Percentiles rank a stretch among this genome's conserved stretches.
Evolutionary conservation across 2,888 invertebrate species (phyloP).

Genomic region (Pristionchus maxplancki): DNA sequence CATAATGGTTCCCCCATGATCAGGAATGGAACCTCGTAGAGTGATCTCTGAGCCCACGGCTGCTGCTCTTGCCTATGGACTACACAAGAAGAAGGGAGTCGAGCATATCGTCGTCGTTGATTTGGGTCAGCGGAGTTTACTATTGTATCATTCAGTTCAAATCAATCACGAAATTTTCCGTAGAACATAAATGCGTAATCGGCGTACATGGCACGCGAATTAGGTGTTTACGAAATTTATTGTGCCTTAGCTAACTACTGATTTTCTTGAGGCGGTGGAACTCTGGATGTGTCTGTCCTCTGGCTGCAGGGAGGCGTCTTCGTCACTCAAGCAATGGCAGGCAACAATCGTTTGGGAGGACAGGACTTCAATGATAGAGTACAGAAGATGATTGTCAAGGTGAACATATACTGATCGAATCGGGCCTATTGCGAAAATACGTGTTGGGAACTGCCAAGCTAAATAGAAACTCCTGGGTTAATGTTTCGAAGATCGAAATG

Average conservation of each 20-base stretch:
- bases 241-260: no score
- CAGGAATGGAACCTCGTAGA: slow-evolving; percentile 79
- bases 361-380: slow-evolving; percentile 81
- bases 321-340: slow-evolving; percentile 80
- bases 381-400: slow-evolving; percentile 76
- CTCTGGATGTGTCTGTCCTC: slow-evolving; percentile 80
- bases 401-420: slow-evolving; percentile 43
- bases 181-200: no score
- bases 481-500: no score
- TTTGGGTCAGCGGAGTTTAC: slow-evolving; percentile 78
- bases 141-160: no score
- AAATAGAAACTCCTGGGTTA: neutral
- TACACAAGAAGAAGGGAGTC: slow-evolving; percentile 80
- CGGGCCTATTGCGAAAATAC: no score
- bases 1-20: no score
- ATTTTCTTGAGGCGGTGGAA: slow-evolving; percentile 71
- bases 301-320: slow-evolving; percentile 80
- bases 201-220: no score
- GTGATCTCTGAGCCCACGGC: slow-evolving; percentile 81
- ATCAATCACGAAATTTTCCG: no score
- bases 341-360: slow-evolving; percentile 81
- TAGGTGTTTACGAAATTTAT: no score
- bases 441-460: neutral
- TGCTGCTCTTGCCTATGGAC: slow-evolving; percentile 81
- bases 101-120: slow-evolving; percentile 80